A percentile compares a stretch with the other conserved stretches of the same genome.
These are phyloP conservation scores for Eupristina koningsbergeri DNA, from an alignment of 1,140 invertebrate species.

Conservation along the genomic window DNA sequence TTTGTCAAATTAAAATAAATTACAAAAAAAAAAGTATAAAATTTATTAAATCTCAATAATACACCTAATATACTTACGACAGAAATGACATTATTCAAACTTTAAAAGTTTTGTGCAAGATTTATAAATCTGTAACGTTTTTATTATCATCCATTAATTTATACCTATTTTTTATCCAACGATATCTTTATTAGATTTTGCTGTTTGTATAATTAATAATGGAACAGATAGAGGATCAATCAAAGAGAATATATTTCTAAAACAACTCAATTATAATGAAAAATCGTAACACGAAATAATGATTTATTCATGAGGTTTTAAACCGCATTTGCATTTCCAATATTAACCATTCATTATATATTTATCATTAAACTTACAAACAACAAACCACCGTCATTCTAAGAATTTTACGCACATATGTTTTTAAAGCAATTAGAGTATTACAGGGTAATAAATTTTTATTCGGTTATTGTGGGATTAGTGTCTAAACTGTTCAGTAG, in stretches of 20 bases:
- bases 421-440: neutral
- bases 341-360: neutral
- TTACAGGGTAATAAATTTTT: neutral
- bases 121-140: no score
- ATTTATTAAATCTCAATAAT: no score
- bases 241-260: neutral
- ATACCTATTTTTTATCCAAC: no score
- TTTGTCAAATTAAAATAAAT: neutral
- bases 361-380: neutral
- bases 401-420: neutral
- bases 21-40: neutral
- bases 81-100: no score
- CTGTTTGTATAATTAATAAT: no score
- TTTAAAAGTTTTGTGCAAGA: no score
- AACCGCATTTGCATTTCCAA: neutral
- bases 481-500: no score
- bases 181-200: no score
- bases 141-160: no score
- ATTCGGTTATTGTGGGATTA: no score
- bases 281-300: neutral
- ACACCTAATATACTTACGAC: no score
- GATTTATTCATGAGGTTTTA: conserved; percentile 3
- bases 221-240: neutral
- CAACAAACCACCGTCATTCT: neutral
- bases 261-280: conserved; percentile 10